Base-by-base conservation (phyloP, 1,140 invertebrate species). In the Drosophila setifemur region DNA sequence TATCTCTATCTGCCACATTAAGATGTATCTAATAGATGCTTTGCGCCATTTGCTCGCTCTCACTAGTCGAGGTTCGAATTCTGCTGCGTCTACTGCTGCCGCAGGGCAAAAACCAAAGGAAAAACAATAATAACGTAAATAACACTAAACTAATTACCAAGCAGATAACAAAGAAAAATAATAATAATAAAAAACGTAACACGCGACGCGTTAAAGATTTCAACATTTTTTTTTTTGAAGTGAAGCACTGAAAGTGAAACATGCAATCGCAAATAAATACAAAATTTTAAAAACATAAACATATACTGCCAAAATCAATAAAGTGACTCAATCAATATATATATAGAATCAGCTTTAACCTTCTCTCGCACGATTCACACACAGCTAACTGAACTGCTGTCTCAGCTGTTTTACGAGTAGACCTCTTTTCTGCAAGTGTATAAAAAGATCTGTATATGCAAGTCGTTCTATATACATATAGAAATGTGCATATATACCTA, bases 1-100 rank as follows among this genome's bases (percentile, higher is more conserved):
- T 64, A 37, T 40, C 61, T 39, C 31, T 18, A 16, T 9, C 43
- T 12, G 25, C 21, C 19, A 42, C 50, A 18, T 40, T 43, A 29
- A 43, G 45, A 44, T 70, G 44, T 70, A 70, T 69, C 64, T 70
- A 31, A 49, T 37, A 49, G 52, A 70, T 70, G 69, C 19, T 25
- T 48, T 35, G 50, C 33, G 47, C 25, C 55, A 50, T 8, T 67
- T 35, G 42, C 23, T 58, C 42, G 39, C 25, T 31, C 23, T 28
- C 12, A 11, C 14, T 52, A 66, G 55, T 61, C 37, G 54, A 16
- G 21, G 35, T 26, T 42, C 60, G 29, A 61, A 44, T 67, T 25
- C 28, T 35, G 63, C 28, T 29, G 26, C 43, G 45, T 37, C 35
- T 35, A 58, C 35, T 60, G 57, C 21, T 21, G 18, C 42, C 26